A percentile compares a stretch with the other conserved stretches of the same genome.
Evolutionary conservation across 2,113 vertebrate genomes (phyloP).

Genomic region (Pogona vitticeps): DNA sequence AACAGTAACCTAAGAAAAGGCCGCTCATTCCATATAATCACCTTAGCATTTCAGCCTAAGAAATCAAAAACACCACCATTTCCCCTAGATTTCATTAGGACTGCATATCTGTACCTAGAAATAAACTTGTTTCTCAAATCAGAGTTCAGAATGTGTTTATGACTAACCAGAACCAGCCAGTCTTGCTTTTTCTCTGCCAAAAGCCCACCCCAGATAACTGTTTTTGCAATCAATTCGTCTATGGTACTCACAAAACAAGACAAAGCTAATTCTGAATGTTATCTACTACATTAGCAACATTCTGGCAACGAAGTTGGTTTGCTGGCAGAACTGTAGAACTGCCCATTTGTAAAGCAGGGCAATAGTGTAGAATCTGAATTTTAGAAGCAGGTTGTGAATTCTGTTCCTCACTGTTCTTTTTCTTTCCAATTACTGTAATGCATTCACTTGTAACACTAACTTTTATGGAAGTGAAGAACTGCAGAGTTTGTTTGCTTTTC

Average conservation of each 20-base stretch:
- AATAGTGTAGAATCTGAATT: neutral
- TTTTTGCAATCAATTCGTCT: neutral
- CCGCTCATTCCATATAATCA: neutral
- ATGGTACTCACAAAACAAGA: neutral
- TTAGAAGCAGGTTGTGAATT: neutral
- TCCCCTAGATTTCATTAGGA: neutral
- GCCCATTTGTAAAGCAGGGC: constrained; percentile 12
- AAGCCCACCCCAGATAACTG: constrained; percentile 5
- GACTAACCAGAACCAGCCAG: neutral
- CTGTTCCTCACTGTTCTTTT: neutral
- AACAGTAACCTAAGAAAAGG: neutral
- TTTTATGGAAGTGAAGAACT: constrained; percentile 19
- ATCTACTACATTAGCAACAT: neutral
- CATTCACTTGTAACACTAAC: neutral
- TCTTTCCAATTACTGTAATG: neutral
- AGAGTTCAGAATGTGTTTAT: neutral
- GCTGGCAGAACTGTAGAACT: neutral
- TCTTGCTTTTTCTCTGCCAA: neutral
- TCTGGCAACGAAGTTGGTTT: neutral
- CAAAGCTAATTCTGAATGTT: neutral
- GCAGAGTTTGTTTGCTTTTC: neutral
- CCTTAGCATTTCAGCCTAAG: neutral
- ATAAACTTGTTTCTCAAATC: neutral
- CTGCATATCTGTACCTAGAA: neutral
- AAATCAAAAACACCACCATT: neutral